Evolutionary conservation across 2,888 invertebrate genomes (phyloP), one percentile per base, ranked within the genome.

Genomic region (Epiblema foenella): DNA sequence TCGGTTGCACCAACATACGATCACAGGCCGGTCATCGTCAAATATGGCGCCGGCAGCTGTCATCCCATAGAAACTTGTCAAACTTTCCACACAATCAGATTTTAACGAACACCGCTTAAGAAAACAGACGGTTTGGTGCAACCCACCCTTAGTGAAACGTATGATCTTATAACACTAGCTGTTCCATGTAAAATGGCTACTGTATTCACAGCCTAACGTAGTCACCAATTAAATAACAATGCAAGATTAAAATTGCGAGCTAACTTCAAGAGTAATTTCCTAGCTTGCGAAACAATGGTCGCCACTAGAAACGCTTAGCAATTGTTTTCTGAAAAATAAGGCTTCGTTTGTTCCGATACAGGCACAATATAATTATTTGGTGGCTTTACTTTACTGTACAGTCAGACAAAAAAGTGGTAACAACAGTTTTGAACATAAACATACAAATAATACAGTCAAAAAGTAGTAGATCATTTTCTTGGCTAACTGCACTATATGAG

Each of bases 261-360:
- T 56, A 56, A 56, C n/a, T 20, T 33, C 51, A n/a, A 63, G 51
- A 51, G 52, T 64, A 52, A 52, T 52, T 52, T 39, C 52, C 37
- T 20, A 20, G 63, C 20, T 20, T 20, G 29, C 12, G 20, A 52
- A 64, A 64, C 63, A 52, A 64, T 51, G 29, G 63, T 18, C 51
- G 56, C 20, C 18, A 63, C 18, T 63, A 52, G 63, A 52, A 51
- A 8, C 33, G 12, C 33, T 51, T 51, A 46, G 60, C 46, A 29
- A 52, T 52, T 64, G 63, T 52, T 64, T 39, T 64, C 52, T 64
- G 37, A 15, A 52, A 59, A 63, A 63, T 63, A 62, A 51, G 37
- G 63, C 37, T 64, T 64, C 39, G 33, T 8, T 52, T 52, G 37
- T 52, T 52, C 17, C 18, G 62, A 51, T 46, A 51, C 62, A n/a